Percentiles rank a stretch among this genome's conserved stretches.
Evolutionary conservation across 1,140 invertebrate genomes (phyloP).

Genomic region (Ectropis grisescens): DNA sequence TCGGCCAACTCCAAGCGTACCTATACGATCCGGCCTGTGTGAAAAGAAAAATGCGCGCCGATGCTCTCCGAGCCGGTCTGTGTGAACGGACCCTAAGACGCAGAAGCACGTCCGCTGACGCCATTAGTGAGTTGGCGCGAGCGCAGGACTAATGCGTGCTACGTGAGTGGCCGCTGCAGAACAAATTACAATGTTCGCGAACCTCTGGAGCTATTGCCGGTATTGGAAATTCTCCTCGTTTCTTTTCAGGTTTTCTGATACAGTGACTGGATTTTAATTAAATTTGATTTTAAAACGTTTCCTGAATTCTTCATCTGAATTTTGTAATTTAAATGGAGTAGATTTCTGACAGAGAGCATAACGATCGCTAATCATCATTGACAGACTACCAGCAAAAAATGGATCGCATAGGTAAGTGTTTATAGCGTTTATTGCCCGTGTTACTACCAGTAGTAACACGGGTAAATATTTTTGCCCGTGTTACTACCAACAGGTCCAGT

Average conservation of each 20-base stretch:
- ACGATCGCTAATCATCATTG: too few species aligned
- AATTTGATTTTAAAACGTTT: neutral
- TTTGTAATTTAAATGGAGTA: neutral
- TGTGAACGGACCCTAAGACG: neutral
- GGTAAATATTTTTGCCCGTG: too few species aligned
- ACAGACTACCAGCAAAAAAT: too few species aligned
- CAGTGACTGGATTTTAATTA: neutral
- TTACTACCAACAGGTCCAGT: too few species aligned
- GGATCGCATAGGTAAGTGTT: too few species aligned
- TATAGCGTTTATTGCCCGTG: too few species aligned
- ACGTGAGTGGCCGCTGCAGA: slow-evolving; percentile 22
- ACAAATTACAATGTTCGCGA: too few species aligned
- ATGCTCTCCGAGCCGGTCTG: too few species aligned
- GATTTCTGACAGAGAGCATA: too few species aligned
- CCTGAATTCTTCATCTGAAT: neutral
- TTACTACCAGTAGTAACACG: too few species aligned
- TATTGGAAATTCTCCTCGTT: neutral
- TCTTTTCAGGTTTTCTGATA: too few species aligned
- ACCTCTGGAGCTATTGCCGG: neutral
- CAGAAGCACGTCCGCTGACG: slow-evolving; percentile 18
- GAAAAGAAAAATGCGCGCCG: too few species aligned
- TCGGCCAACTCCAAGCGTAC: neutral
- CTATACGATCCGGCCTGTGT: neutral
- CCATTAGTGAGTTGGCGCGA: slow-evolving; percentile 25
- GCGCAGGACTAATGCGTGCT: slow-evolving; percentile 24